phyloP scores from a whole-genome alignment of 1,140 invertebrate species.

The Dreissena polymorpha region DNA sequence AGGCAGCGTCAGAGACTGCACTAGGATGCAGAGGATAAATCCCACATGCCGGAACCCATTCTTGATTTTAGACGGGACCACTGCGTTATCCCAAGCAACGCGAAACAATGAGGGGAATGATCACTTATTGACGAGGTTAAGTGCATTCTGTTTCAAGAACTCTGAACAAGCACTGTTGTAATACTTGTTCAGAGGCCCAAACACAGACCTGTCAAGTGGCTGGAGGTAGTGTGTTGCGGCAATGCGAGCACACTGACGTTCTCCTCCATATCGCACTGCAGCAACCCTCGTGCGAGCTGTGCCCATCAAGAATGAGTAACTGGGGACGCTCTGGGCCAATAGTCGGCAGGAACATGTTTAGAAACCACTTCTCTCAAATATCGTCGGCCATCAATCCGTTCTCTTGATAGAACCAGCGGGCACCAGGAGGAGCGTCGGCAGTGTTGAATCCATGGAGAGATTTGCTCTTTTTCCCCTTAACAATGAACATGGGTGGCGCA shows the following conservation, averaged over 20 bases:
- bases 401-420: slow-evolving; percentile 52
- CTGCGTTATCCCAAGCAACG: no score
- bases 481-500: slow-evolving; percentile 44
- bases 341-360: slow-evolving; percentile 57
- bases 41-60: no score
- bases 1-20: no score
- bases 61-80: slow-evolving; percentile 20
- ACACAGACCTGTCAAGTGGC: no score
- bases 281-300: slow-evolving; percentile 54
- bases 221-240: slow-evolving; percentile 53
- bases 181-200: no score
- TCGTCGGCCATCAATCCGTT: slow-evolving; percentile 57
- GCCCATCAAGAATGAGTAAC: no score
- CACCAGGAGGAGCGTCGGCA: slow-evolving; percentile 24
- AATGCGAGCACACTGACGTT: slow-evolving; percentile 53
- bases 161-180: slow-evolving; percentile 47
- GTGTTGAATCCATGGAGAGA: slow-evolving; percentile 50
- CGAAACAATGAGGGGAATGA: no score
- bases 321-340: no score
- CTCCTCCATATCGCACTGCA: slow-evolving; percentile 44
- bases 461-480: slow-evolving; percentile 54
- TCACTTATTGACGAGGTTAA: no score
- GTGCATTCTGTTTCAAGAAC: no score
- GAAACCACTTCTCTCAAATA: slow-evolving; percentile 60
- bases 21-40: no score